Percentiles rank a stretch among this genome's conserved stretches.
These are phyloP conservation scores for Pachycephus smyrnensis DNA, from an alignment of 2,888 invertebrate species.

Conservation along the genomic window DNA sequence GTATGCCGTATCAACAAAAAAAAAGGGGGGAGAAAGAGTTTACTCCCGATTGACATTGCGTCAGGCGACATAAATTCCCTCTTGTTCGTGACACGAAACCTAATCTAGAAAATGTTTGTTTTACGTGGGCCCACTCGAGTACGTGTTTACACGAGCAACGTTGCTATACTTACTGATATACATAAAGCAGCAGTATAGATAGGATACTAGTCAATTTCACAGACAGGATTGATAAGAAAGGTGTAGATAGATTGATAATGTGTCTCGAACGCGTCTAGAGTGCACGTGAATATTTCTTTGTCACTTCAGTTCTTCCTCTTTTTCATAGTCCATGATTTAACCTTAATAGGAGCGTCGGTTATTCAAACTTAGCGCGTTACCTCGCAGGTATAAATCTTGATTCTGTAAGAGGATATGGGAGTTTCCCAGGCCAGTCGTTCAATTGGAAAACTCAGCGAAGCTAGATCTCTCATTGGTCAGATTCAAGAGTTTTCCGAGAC, in stretches of 20 bases:
- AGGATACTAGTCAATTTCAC: not conserved
- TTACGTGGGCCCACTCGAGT: not conserved
- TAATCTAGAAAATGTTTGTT: not conserved
- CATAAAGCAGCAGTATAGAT: not conserved
- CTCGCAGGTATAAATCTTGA: not conserved
- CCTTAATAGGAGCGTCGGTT: no score
- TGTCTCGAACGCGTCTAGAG: not conserved
- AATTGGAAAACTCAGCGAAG: not conserved
- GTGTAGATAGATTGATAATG: not conserved
- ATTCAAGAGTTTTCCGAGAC: not conserved
- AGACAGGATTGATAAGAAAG: no score
- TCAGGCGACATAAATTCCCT: not conserved
- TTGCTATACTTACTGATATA: not conserved
- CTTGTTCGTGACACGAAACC: not conserved
- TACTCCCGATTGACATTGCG: not conserved
- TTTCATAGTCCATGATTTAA: not conserved
- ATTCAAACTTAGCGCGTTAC: not conserved
- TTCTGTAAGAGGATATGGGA: not conserved
- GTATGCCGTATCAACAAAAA: not conserved
- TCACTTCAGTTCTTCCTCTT: not conserved
- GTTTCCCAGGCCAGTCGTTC: not conserved
- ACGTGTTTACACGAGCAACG: not conserved
- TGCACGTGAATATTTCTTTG: not conserved
- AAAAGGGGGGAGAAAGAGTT: not conserved
- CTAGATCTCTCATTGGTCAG: not conserved